These are phyloP conservation scores for Alfaro cultratus DNA, from an alignment of 2,797 vertebrate genomes.

Conservation along the genomic window DNA sequence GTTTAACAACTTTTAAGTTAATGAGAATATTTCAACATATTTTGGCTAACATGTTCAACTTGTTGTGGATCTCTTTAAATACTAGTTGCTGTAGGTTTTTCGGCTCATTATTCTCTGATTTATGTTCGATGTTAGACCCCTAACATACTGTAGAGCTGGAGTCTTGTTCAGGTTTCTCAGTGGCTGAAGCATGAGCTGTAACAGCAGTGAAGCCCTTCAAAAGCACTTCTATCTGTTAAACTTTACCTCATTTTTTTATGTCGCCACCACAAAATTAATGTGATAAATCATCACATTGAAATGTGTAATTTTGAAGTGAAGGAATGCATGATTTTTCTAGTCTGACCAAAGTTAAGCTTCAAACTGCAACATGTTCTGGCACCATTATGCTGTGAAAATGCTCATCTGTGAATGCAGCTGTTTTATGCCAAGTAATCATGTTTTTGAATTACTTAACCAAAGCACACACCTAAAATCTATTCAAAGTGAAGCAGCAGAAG, in stretches of 20 bases:
- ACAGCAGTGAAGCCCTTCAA: too few relatives aligned
- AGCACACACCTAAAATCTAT: neutral
- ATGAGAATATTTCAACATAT: too few relatives aligned
- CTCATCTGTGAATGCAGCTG: neutral
- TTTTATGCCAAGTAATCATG: neutral
- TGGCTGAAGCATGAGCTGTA: too few relatives aligned
- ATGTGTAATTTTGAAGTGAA: neutral
- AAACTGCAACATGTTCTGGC: neutral
- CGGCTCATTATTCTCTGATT: too few relatives aligned
- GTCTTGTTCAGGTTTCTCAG: neutral
- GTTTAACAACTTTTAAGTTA: too few relatives aligned
- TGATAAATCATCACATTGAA: neutral
- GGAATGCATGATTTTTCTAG: neutral
- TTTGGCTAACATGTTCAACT: too few relatives aligned
- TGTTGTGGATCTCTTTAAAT: too few relatives aligned
- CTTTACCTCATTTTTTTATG: neutral
- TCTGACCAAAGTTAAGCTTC: neutral
- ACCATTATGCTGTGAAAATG: neutral
- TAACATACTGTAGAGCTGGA: neutral
- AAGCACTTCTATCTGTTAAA: neutral
- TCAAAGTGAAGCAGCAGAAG: neutral
- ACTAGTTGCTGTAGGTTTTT: too few relatives aligned
- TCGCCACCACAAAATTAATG: neutral
- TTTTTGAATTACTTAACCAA: neutral
- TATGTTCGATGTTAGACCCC: too few relatives aligned